Evolutionary conservation across 2,113 vertebrate genomes (phyloP), one percentile per base, ranked within the genome.

Genomic region (Sus scrofa): DNA sequence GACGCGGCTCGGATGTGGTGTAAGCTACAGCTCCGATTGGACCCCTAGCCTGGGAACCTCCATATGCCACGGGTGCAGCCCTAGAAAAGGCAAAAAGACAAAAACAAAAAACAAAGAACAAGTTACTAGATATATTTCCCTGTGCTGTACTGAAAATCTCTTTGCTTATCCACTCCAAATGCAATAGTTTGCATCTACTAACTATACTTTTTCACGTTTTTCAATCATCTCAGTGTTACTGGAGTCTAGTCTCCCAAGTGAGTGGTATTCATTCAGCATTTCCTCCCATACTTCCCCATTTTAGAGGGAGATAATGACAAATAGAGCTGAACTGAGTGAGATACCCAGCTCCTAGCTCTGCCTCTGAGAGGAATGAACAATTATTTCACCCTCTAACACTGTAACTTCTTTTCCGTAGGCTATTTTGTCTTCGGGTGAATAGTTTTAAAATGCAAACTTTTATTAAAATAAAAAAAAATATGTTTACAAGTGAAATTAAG

Each of bases 401-500:
- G 18, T 54, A 71, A 37, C 32, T 78, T 79, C 75, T 88, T 90
- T 77, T 91, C 56, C 82, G 18, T 52, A 78, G 34, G 50, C 26
- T 34, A 67, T 54, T 82, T 8, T 44, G 44, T 44, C 77, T 78
- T 91, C 91, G 74, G 58, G 11, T 62, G 20, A 91, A 71, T 62
- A 75, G 62, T 97, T 98, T 95, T 39, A 77, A 79, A 91, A 56
- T 73, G 56, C 1, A 77, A 44, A 62, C 67, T 95, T 96, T 92
- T 96, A 90, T 93, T 82, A 78, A 94, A 96, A 50, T 37, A 13
- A 52, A 39, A 97, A 97, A n/a, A 88, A 75, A 86, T 56, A 82
- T 81, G 86, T 95, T 96, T 96, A 95, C 75, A 92, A 68, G 79
- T 85, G 68, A 86, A 96, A 89, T 86, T 79, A 96, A 95, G 73